Conservation (phyloP, 2,113 vertebrate genomes). For the Piprites chloris region DNA sequence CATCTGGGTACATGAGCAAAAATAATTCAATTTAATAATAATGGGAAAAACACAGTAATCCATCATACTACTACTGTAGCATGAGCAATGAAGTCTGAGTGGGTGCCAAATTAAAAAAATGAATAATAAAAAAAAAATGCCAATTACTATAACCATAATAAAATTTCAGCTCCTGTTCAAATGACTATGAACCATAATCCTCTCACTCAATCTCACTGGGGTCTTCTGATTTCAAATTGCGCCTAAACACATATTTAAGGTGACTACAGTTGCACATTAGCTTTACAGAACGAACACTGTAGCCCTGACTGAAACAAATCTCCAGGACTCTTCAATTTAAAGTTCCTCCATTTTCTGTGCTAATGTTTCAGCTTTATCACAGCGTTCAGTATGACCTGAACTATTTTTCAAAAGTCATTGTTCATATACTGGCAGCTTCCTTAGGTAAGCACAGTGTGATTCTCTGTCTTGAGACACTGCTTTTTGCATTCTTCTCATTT, state of each 20-base stretch:
- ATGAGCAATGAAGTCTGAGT: conserved; percentile 11
- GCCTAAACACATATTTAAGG: not conserved
- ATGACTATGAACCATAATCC: not conserved
- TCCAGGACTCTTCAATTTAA: not conserved
- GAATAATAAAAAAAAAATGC: conserved; percentile 64
- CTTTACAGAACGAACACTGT: not conserved
- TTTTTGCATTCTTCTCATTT: not conserved
- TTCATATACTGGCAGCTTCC: not conserved
- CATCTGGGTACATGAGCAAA: conserved; percentile 65
- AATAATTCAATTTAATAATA: conserved; percentile 76
- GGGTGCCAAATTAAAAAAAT: conserved; percentile 58
- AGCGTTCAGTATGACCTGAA: not conserved
- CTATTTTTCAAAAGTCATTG: not conserved
- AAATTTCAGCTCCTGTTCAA: conserved; percentile 34
- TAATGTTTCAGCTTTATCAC: not conserved
- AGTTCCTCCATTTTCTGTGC: not conserved
- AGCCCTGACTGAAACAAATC: not conserved
- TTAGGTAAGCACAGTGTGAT: not conserved
- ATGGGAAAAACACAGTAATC: conserved; percentile 66
- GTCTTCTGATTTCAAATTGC: not conserved
- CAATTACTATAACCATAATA: conserved; percentile 60
- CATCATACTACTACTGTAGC: conserved; percentile 46
- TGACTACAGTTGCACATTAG: not conserved
- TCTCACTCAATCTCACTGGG: not conserved
- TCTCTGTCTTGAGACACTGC: not conserved